Evolutionary conservation across 2,113 vertebrate species (phyloP).

Genomic region (Enhydra lutris): DNA sequence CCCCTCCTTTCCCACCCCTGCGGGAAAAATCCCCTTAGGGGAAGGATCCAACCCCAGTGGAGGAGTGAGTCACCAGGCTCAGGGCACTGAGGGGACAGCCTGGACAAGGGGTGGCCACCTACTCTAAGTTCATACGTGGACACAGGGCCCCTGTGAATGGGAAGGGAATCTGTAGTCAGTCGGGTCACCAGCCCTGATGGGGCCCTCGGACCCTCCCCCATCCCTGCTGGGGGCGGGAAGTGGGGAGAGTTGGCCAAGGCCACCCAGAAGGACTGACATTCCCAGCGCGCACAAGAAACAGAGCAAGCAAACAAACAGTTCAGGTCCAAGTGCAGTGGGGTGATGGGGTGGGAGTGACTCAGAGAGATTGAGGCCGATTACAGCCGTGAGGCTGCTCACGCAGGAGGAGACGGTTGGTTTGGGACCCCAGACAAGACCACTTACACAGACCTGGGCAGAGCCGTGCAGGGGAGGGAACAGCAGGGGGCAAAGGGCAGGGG

Average conservation of each 20-base stretch:
- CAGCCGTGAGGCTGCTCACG: accelerated
- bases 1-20: not conserved
- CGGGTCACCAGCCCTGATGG: accelerated
- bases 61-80: not conserved
- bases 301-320: not conserved
- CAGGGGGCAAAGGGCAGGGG: not conserved
- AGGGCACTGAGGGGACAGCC: not conserved
- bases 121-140: not conserved
- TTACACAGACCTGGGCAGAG: not conserved
- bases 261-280: not conserved
- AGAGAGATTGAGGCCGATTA: not conserved
- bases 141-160: not conserved
- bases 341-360: accelerated
- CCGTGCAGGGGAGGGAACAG: not conserved
- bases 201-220: accelerated
- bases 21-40: not conserved
- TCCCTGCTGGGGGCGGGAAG: not conserved
- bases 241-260: not conserved
- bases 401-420: too few relatives aligned
- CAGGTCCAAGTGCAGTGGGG: not conserved
- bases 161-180: accelerated
- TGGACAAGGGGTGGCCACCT: not conserved
- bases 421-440: not conserved
- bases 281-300: too few relatives aligned
- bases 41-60: not conserved